A percentile compares a stretch with the other conserved stretches of the same genome.
These are phyloP conservation scores for Aplidium turbinatum DNA, from an alignment of 23 tunicate genomes.

Conservation along the genomic window DNA sequence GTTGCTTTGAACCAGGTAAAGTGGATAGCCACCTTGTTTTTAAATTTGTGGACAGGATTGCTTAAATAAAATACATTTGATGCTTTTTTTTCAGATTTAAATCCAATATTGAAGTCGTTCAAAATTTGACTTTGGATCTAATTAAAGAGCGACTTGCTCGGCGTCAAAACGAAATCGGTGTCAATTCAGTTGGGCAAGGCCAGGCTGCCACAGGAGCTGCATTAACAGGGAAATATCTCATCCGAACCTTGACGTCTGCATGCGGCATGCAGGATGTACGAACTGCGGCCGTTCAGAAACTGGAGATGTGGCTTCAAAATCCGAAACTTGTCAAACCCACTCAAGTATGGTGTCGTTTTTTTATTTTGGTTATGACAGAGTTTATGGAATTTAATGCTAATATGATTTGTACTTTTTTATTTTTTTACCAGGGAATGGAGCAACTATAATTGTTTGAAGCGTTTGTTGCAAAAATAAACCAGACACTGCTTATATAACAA, in stretches of 20 bases:
- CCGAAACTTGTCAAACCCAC: constrained; percentile 68
- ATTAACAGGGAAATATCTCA: constrained; percentile 36
- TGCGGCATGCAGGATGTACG: constrained; percentile 81
- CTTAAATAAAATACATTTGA: too few species aligned
- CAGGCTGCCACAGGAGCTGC: constrained; percentile 44
- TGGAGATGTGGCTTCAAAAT: constrained; percentile 91
- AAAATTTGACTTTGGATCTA: constrained; percentile 48
- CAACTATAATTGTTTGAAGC: too few species aligned
- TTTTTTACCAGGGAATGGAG: neutral
- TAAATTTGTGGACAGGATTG: too few species aligned
- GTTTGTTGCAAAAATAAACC: too few species aligned
- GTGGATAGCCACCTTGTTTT: too few species aligned
- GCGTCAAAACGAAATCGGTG: constrained; percentile 51
- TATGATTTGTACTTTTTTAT: neutral
- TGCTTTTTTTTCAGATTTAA: constrained; percentile 44
- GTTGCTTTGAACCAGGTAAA: too few species aligned
- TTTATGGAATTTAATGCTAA: neutral
- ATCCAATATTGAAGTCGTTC: constrained; percentile 21
- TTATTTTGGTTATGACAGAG: neutral
- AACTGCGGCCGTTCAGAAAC: constrained; percentile 55
- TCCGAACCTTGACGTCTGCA: constrained; percentile 55
- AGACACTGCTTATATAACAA: too few species aligned
- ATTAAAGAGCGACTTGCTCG: constrained; percentile 65
- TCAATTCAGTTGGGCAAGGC: constrained; percentile 27
- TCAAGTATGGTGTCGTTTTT: constrained; percentile 18